Conservation (phyloP, 1,140 invertebrate genomes). For the Antheraea mylitta region DNA sequence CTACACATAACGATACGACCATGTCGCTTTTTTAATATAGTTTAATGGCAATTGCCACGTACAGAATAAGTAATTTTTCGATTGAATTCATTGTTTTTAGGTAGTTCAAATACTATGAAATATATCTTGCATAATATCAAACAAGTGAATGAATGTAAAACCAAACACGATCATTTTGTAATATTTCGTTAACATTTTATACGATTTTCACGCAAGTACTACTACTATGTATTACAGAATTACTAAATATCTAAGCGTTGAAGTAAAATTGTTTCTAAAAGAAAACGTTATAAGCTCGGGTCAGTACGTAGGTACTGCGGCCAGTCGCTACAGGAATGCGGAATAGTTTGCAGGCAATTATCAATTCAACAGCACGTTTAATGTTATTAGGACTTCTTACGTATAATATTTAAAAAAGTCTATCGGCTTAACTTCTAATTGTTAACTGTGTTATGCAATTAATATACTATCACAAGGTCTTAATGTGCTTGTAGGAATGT, state of each 20-base stretch:
- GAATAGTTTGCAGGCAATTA: slow-evolving; percentile 39
- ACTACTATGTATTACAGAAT: not conserved
- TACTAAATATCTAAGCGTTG: too few relatives aligned
- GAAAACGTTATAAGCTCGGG: not conserved
- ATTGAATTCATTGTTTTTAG: not conserved
- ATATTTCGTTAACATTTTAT: not conserved
- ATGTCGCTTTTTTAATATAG: not conserved
- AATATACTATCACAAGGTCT: not conserved
- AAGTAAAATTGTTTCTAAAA: too few relatives aligned
- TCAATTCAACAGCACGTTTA: slow-evolving; percentile 38
- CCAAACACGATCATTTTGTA: not conserved
- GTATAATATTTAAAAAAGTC: too few relatives aligned
- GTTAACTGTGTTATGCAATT: not conserved
- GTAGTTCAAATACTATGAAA: not conserved
- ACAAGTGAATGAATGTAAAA: slow-evolving; percentile 9
- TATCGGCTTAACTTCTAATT: too few relatives aligned
- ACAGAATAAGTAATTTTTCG: not conserved
- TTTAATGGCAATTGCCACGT: not conserved
- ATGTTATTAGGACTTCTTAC: not conserved
- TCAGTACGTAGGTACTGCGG: not conserved
- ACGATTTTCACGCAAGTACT: not conserved
- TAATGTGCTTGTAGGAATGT: not conserved
- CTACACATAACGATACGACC: too few relatives aligned
- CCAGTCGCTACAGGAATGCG: slow-evolving; percentile 33
- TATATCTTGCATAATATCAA: slow-evolving; percentile 1